Percentiles rank a stretch among this genome's conserved stretches.
phyloP scores from a whole-genome alignment of 2,113 vertebrate species.

The Polyodon spathula region DNA sequence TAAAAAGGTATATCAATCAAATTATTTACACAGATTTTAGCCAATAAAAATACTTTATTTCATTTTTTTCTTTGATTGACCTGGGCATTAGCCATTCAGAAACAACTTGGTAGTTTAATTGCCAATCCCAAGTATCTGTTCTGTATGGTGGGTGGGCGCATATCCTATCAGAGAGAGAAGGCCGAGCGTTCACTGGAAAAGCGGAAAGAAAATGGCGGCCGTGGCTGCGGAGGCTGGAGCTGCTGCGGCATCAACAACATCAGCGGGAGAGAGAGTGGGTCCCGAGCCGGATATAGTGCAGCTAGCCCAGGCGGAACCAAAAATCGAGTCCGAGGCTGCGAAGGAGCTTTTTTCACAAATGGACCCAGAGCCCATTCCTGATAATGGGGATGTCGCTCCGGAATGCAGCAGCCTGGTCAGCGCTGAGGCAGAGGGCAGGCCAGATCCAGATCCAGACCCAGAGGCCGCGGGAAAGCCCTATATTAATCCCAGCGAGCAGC shows the following conservation, averaged over 20 bases:
- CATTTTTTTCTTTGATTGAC: conserved; percentile 30
- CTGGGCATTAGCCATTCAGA: conserved; percentile 14
- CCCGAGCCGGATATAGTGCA: conserved; percentile 42
- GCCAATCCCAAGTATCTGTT: conserved; percentile 30
- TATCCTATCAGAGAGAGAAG: conserved; percentile 29
- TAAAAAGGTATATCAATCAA: neutral
- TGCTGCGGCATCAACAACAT: conserved; percentile 71
- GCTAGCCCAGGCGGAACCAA: conserved; percentile 46
- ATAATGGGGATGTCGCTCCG: conserved; percentile 59
- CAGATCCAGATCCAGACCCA: conserved; percentile 32
- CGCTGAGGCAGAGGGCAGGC: conserved; percentile 55
- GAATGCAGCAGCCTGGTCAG: conserved; percentile 51
- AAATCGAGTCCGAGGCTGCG: conserved; percentile 42
- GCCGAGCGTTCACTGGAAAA: conserved; percentile 46
- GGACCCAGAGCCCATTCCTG: conserved; percentile 45
- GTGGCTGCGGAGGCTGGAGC: conserved; percentile 84
- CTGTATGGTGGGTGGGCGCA: conserved; percentile 20
- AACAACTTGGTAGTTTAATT: neutral
- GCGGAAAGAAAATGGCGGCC: conserved; percentile 96
- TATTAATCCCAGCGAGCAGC: conserved; percentile 20
- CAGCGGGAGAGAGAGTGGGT: conserved; percentile 65
- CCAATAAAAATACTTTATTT: conserved; percentile 37
- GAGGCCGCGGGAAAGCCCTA: conserved; percentile 50
- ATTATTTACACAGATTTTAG: conserved; percentile 27
- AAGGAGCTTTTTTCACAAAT: conserved; percentile 39